phyloP scores from a whole-genome alignment of 2,797 vertebrate genomes.

The Halcyon chelicuti region DNA sequence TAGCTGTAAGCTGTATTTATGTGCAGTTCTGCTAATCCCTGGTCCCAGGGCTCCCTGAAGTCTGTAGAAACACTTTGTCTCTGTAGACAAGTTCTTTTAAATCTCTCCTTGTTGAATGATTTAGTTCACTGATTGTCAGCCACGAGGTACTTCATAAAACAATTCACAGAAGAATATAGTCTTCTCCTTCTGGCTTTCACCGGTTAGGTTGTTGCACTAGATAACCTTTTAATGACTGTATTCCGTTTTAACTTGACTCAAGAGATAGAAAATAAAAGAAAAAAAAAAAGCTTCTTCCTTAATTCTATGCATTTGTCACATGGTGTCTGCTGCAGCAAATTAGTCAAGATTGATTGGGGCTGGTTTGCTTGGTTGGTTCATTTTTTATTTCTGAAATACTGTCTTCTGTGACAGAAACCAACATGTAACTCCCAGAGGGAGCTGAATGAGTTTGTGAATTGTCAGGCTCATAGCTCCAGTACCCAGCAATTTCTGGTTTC shows the following conservation, averaged over 20 bases:
- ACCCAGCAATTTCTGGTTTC: background rate
- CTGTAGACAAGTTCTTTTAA: conserved; percentile 76
- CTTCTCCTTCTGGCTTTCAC: conserved; percentile 68
- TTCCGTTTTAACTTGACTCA: conserved; percentile 65
- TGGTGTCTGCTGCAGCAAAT: conserved; percentile 49
- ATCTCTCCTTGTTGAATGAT: conserved; percentile 79
- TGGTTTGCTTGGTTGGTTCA: background rate
- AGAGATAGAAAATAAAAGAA: conserved; percentile 26
- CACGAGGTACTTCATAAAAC: conserved; percentile 77
- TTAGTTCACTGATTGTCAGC: conserved; percentile 80
- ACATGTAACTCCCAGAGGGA: background rate
- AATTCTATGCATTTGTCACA: conserved; percentile 59
- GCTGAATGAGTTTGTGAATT: background rate
- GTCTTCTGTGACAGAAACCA: conserved; percentile 21
- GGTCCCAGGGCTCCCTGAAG: conserved; percentile 59
- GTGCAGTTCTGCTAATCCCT: conserved; percentile 73
- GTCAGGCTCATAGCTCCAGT: background rate
- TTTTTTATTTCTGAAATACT: conserved; percentile 31
- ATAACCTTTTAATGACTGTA: conserved; percentile 76
- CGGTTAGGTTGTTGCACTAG: conserved; percentile 58
- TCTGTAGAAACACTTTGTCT: conserved; percentile 67
- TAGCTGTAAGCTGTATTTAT: conserved; percentile 68
- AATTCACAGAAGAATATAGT: conserved; percentile 68
- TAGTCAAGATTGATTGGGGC: conserved; percentile 37
- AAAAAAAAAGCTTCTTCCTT: conserved; percentile 24